phyloP scores from a whole-genome alignment of 2,888 invertebrate genomes.

The Odontocolon sp. region DNA sequence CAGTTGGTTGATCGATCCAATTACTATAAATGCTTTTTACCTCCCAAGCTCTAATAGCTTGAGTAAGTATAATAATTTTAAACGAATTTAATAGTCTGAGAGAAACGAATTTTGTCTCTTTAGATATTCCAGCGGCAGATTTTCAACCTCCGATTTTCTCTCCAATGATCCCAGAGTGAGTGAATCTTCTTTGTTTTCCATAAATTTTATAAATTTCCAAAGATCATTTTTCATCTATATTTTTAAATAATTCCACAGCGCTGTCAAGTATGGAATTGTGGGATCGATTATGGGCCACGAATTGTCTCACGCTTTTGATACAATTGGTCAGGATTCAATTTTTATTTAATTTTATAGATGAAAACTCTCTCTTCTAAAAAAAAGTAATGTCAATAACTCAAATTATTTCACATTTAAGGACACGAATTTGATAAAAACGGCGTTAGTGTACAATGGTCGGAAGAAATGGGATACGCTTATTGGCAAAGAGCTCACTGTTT shows the following conservation, averaged over 20 bases:
- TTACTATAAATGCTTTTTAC: slow-evolving; percentile 62
- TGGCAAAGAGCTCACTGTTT: slow-evolving; percentile 52
- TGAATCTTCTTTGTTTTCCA: neutral
- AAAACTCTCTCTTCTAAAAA: neutral
- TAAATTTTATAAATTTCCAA: neutral
- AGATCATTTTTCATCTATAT: neutral
- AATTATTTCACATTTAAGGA: slow-evolving; percentile 13
- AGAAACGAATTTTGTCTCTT: neutral
- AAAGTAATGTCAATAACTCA: neutral
- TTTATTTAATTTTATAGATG: neutral
- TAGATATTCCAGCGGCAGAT: slow-evolving; percentile 63
- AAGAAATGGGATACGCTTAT: slow-evolving; percentile 26
- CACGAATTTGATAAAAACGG: slow-evolving; percentile 54
- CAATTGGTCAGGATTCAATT: slow-evolving; percentile 46
- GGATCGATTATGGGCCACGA: slow-evolving; percentile 65
- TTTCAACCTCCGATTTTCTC: slow-evolving; percentile 63
- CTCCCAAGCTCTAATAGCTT: slow-evolving; percentile 47
- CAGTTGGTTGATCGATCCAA: slow-evolving; percentile 63
- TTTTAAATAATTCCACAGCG: slow-evolving; percentile 37
- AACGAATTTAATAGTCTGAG: neutral
- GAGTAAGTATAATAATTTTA: slow-evolving; percentile 54
- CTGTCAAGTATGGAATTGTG: slow-evolving; percentile 61
- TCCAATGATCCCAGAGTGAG: slow-evolving; percentile 61
- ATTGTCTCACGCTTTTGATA: slow-evolving; percentile 61
- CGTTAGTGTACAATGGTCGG: slow-evolving; percentile 2